Conservation (phyloP, 2,113 vertebrate genomes). For the Passer domesticus region DNA sequence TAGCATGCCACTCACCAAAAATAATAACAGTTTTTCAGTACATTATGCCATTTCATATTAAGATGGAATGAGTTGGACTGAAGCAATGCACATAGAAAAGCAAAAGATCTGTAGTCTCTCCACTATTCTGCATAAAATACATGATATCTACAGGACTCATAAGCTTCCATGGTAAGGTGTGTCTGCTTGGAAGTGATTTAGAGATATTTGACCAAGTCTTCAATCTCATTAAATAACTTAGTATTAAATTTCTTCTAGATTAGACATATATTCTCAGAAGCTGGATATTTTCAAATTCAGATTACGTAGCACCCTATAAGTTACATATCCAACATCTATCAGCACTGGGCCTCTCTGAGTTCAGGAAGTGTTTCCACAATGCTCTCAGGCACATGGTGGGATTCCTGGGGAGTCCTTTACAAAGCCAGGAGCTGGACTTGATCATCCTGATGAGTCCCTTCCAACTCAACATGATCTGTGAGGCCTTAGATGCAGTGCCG, state of each 20-base stretch:
- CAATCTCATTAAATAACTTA: background rate
- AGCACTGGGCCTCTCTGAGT: background rate
- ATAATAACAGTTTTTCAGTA: background rate
- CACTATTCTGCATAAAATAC: background rate
- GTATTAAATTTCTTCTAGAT: background rate
- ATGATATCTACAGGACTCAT: background rate
- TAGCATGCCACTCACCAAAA: conserved; percentile 1
- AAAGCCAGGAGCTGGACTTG: background rate
- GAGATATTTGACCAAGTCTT: background rate
- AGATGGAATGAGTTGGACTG: background rate
- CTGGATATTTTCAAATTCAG: background rate
- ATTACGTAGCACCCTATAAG: background rate
- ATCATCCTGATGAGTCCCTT: background rate
- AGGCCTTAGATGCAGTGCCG: background rate
- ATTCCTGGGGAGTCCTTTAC: background rate
- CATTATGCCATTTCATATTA: background rate
- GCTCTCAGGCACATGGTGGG: background rate
- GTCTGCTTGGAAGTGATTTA: background rate
- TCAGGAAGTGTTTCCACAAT: background rate
- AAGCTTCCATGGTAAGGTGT: background rate
- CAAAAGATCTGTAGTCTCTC: background rate
- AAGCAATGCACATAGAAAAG: background rate
- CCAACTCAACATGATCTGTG: background rate
- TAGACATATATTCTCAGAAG: background rate
- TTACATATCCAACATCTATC: background rate